Base-by-base conservation (phyloP, 1,140 invertebrate species). In the Procambarus clarkii region DNA sequence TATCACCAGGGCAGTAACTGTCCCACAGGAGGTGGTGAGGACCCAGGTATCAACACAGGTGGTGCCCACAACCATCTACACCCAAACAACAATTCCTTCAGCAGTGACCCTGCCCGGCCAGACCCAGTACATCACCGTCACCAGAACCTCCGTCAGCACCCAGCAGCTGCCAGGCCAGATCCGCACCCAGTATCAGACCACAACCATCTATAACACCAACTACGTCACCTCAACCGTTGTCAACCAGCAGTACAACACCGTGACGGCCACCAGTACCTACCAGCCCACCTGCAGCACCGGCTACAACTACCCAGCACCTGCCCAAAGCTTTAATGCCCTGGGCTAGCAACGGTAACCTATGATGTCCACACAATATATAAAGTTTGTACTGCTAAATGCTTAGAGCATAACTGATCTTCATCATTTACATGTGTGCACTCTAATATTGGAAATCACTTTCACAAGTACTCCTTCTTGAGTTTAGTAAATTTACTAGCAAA, bases 151-250 rank as follows among this genome's bases (percentile, higher is more conserved):
- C 34, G 74, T 77, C 45, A 60, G 60, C 44, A 91, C 88, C 78
- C 74, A 92, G 76, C 86, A 84, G 71, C 18, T 80, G 45, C 92
- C 92, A 2, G 92, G 92, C 11, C 79, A 83, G 86, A 86, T 74
- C n/a, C 84, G 79, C 48, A 91, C 84, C 58, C 81, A 92, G 81
- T 92, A 85, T 45, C 74, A 84, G 50, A 92, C 92, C 48, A 80
- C 34, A 0, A 82, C 78, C 15, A 54, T 87, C 77, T 91, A 91
- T 84, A 91, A 87, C 78, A 91, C 90, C 69, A 91, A 83, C 79
- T 82, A 81, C 34, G 79, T 91, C n/a, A 91, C 90, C 15, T 91
- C 90, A 45, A 91, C 90, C 3, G 71, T 82, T n/a, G 86, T 76
- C 77, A 86, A 60, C 71, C 46, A 74, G 50, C 81, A 89, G 82